Evolutionary conservation across 2,797 vertebrate genomes (phyloP).

Genomic region (Cynodonichthys magdalenae): DNA sequence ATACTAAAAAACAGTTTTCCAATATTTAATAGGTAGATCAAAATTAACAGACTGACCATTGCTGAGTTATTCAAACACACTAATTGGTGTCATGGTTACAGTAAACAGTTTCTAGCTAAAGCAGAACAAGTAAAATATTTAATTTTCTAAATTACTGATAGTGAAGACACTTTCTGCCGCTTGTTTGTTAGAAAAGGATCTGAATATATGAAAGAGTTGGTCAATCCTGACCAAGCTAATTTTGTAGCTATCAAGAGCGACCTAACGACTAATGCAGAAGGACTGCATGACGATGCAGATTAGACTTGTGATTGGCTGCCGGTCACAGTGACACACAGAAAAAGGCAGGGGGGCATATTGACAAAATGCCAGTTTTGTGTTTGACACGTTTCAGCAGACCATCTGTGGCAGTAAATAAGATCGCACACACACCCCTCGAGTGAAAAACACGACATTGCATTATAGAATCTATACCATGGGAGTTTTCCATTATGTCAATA

Average conservation of each 20-base stretch:
- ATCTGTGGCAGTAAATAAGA: slow-evolving; percentile 61
- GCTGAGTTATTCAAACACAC: too few relatives aligned
- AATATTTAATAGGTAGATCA: too few relatives aligned
- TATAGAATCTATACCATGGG: slow-evolving; percentile 12
- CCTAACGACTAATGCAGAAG: slow-evolving; percentile 32
- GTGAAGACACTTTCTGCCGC: too few relatives aligned
- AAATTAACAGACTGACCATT: too few relatives aligned
- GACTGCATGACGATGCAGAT: slow-evolving; percentile 57
- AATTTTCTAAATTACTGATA: too few relatives aligned
- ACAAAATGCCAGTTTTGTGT: slow-evolving; percentile 63
- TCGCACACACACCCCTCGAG: slow-evolving; percentile 11
- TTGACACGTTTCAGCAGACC: slow-evolving; percentile 63
- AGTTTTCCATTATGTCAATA: slow-evolving; percentile 38
- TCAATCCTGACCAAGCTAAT: not conserved
- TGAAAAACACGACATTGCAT: slow-evolving; percentile 22
- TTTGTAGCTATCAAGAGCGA: slow-evolving; percentile 25
- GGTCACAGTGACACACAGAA: slow-evolving; percentile 32
- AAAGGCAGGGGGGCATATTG: slow-evolving; percentile 50
- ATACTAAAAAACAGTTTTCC: too few relatives aligned
- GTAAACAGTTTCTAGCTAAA: too few relatives aligned
- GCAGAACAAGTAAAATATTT: too few relatives aligned
- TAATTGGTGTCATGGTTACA: too few relatives aligned
- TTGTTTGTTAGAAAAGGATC: too few relatives aligned
- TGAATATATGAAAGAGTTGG: not conserved
- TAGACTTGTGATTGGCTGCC: slow-evolving; percentile 41